Conservation (phyloP, 2,113 vertebrate genomes). For the Gulo gulo region DNA sequence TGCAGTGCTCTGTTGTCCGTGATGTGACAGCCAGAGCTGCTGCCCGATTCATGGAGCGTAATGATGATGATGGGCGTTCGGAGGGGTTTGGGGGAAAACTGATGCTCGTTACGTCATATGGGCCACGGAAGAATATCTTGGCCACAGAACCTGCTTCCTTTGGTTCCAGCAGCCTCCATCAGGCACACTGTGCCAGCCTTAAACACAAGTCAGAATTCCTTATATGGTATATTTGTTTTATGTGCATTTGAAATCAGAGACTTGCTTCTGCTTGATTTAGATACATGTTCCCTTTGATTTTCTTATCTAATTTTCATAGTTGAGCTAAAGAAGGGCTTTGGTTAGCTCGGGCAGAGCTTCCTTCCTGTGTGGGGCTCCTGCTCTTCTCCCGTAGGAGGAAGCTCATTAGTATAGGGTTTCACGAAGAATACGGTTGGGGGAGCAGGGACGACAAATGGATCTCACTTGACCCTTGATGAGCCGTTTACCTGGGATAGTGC, state of each 20-base stretch:
- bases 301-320: neutral
- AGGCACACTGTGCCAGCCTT: neutral
- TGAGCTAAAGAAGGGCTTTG: neutral
- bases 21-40: neutral
- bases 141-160: neutral
- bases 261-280: neutral
- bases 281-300: neutral
- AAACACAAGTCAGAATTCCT: neutral
- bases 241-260: constrained; percentile 5
- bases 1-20: neutral
- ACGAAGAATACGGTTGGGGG: neutral
- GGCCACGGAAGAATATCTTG: neutral
- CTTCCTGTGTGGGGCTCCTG: neutral
- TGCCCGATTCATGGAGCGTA: neutral
- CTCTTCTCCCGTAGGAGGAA: neutral
- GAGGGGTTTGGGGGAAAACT: neutral
- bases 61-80: neutral
- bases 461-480: neutral
- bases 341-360: neutral
- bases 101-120: neutral
- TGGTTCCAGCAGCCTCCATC: neutral
- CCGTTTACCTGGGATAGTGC: neutral
- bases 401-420: neutral
- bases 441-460: neutral
- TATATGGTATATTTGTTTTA: neutral